Base-by-base conservation (phyloP, 2,113 vertebrate genomes). In the Pristiophorus japonicus region DNA sequence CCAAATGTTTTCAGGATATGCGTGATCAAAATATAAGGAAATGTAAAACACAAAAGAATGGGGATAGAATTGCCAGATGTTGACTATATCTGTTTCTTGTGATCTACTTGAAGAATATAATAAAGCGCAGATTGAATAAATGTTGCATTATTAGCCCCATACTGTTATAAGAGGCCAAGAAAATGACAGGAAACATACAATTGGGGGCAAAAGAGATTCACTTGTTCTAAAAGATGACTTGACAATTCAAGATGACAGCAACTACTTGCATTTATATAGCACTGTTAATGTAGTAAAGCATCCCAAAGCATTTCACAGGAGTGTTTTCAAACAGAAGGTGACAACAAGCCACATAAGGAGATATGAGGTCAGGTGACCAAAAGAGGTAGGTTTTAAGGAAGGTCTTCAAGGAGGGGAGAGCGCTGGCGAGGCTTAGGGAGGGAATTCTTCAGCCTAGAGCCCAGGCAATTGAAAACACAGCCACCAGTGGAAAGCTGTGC, bases 201-300 rank as follows among this genome's bases (percentile, higher is more conserved):
- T 34, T 73, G 30, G 30, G 30, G 30, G 70, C 30, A 34, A 10
- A 34, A 30, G 27, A 30, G 30, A 73, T 73, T 73, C 30, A 73
- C 70, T 73, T 34, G 70, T 73, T 73, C 70, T 34, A 30, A 30
- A 34, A 34, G 70, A 73, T 73, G 30, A 73, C 66, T 67, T 24
- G 20, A 5, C 1, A 66, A 20, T 66, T 20, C 14, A 66, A 1
- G 10, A 51, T 51, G 51, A 51, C 11, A 84, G 18, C 14, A 42
- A 84, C n/a, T 42, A 84, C 78, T 84, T 84, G 34, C n/a, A 84
- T 84, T 84, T 84, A 84, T 84, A 42, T 84, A 84, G 34, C 38
- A 20, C 78, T n/a, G 20, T 84, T 45, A n/a, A 84, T 5, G 4
- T 5, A n/a, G 8, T n/a, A 84, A n/a, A 45, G 1, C 18, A 22